These are phyloP conservation scores for Bellardia pandia DNA, from an alignment of 2,888 invertebrate genomes.

Conservation along the genomic window DNA sequence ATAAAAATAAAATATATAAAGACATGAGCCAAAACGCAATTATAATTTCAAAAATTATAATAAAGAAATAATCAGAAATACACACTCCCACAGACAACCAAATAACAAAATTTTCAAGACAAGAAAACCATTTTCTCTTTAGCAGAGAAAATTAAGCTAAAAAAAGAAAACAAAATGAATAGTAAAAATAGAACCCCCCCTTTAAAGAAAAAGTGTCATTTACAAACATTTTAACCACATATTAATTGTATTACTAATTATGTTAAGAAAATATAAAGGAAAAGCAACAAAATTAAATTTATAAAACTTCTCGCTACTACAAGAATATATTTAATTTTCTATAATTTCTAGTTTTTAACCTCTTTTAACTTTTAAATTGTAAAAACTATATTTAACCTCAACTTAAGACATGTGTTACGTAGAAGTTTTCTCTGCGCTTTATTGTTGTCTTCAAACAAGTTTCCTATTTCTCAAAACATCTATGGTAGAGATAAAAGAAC, in stretches of 20 bases:
- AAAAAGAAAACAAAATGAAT: neutral
- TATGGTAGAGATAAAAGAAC: neutral
- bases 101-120: too few species aligned
- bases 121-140: too few species aligned
- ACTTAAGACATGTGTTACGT: conserved; percentile 56
- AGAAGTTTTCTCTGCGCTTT: conserved; percentile 13
- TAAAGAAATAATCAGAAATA: too few species aligned
- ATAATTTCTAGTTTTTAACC: conserved; percentile 17
- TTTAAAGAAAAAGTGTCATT: conserved; percentile 45
- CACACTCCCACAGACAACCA: too few species aligned
- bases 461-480: conserved; percentile 9
- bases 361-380: conserved; percentile 22
- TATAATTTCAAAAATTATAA: too few species aligned
- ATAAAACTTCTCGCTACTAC: neutral
- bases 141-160: neutral
- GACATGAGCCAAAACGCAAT: too few species aligned
- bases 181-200: neutral
- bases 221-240: conserved; percentile 54
- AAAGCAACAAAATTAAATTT: conserved; percentile 31
- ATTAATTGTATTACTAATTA: conserved; percentile 60
- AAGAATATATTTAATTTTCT: conserved; percentile 1
- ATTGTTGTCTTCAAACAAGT: neutral
- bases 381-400: conserved; percentile 51
- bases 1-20: too few species aligned
- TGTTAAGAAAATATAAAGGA: conserved; percentile 25